Evolutionary conservation across 2,113 vertebrate genomes (phyloP).

Genomic region (Clarias gariepinus): DNA sequence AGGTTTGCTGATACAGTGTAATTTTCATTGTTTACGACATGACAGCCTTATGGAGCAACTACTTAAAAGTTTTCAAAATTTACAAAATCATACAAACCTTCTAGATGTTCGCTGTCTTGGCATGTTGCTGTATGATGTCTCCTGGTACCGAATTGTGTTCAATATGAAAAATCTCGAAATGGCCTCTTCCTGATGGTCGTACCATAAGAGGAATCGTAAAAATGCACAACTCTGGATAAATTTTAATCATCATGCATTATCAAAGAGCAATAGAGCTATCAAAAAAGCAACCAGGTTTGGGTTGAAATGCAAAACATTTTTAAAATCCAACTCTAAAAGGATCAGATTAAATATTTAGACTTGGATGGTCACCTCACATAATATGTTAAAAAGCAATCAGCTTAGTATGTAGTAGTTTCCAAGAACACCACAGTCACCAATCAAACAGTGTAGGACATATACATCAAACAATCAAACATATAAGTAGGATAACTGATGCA

Average conservation of each 20-base stretch:
- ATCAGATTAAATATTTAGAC: neutral
- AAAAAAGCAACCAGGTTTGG: neutral
- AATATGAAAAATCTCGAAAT: slow-evolving; percentile 2
- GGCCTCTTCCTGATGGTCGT: neutral
- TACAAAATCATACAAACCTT: slow-evolving; percentile 15
- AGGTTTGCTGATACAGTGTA: neutral
- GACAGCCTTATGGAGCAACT: neutral
- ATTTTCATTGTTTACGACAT: neutral
- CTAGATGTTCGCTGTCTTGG: slow-evolving; percentile 4
- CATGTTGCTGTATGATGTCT: neutral
- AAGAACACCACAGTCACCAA: neutral
- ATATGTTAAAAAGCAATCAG: neutral
- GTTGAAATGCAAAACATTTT: neutral
- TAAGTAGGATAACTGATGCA: neutral
- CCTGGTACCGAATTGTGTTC: neutral
- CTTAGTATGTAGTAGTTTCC: neutral
- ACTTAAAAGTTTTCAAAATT: neutral
- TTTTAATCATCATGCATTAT: slow-evolving; percentile 1
- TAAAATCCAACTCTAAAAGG: neutral
- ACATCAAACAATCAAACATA: no score
- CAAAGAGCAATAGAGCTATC: neutral
- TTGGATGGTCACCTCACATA: neutral
- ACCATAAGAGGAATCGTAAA: slow-evolving; percentile 15
- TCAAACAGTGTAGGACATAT: neutral
- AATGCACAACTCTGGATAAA: neutral